phyloP scores from a whole-genome alignment of 1,140 invertebrate genomes.

The Brachionus manjavacas region DNA sequence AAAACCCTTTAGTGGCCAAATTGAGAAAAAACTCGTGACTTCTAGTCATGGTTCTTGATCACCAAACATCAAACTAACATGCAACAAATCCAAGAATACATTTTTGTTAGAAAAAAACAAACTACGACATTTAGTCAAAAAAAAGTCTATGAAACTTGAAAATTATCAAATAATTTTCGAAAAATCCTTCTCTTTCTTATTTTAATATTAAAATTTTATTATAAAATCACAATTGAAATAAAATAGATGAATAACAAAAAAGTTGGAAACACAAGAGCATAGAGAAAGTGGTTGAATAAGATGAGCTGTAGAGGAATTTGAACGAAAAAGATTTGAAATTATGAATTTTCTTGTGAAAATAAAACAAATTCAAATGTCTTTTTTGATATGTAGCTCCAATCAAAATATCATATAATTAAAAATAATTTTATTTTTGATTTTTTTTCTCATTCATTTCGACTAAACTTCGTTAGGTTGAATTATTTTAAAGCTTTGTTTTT shows the following conservation, averaged over 20 bases:
- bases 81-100: too few relatives aligned
- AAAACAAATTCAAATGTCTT: constrained; percentile 2
- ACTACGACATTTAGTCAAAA: not conserved
- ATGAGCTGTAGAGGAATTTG: constrained; percentile 18
- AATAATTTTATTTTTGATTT: too few relatives aligned
- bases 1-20: too few relatives aligned
- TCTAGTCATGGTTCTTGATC: too few relatives aligned
- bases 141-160: not conserved
- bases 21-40: too few relatives aligned
- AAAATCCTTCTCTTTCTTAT: not conserved
- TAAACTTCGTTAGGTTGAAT: not conserved
- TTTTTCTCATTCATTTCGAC: not conserved
- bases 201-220: constrained; percentile 25
- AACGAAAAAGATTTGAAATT: constrained; percentile 9
- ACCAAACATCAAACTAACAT: too few relatives aligned
- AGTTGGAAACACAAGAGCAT: not conserved
- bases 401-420: constrained; percentile 14
- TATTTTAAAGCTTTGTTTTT: not conserved
- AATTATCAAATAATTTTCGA: not conserved
- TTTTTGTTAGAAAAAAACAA: not conserved
- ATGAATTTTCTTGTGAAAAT: constrained; percentile 1
- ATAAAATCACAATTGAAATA: not conserved
- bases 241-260: not conserved
- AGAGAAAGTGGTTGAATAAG: not conserved
- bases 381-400: not conserved